phyloP scores from a whole-genome alignment of 2,113 vertebrate genomes.

The Nycticryphes semicollaris region DNA sequence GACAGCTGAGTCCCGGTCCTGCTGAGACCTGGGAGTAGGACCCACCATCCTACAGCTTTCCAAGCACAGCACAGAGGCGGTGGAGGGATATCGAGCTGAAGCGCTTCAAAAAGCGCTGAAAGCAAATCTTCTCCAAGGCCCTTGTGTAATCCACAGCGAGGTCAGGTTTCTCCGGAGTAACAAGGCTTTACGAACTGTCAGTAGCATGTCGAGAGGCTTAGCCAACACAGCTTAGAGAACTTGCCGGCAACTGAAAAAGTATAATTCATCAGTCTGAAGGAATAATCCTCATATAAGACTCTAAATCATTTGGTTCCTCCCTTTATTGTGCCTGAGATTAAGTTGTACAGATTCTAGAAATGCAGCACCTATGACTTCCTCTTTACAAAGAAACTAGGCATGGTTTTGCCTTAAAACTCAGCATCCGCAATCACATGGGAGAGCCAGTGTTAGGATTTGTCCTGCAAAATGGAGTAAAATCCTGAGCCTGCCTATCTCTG shows the following conservation, averaged over 20 bases:
- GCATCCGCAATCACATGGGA: accelerated
- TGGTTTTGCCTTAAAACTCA: background rate
- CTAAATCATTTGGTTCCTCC: background rate
- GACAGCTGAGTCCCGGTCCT: background rate
- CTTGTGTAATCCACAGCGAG: background rate
- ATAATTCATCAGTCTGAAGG: background rate
- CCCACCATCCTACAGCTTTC: background rate
- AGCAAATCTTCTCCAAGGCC: background rate
- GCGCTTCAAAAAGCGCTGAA: background rate
- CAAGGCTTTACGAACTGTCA: background rate
- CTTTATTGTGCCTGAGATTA: background rate
- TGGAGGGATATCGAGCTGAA: background rate
- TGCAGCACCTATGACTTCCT: background rate
- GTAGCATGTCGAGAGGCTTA: background rate
- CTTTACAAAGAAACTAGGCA: background rate
- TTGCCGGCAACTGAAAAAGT: background rate
- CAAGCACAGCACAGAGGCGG: background rate
- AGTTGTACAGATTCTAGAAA: background rate
- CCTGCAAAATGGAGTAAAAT: background rate
- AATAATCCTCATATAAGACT: background rate
- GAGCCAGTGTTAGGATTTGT: background rate
- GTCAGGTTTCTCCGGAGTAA: background rate
- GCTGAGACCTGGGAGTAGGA: background rate
- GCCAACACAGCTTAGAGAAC: background rate
- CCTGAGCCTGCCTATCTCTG: background rate